A percentile compares a stretch with the other conserved stretches of the same genome.
These are phyloP conservation scores for Leptinotarsa haldemani DNA, from an alignment of 2,888 invertebrate genomes.

Conservation along the genomic window DNA sequence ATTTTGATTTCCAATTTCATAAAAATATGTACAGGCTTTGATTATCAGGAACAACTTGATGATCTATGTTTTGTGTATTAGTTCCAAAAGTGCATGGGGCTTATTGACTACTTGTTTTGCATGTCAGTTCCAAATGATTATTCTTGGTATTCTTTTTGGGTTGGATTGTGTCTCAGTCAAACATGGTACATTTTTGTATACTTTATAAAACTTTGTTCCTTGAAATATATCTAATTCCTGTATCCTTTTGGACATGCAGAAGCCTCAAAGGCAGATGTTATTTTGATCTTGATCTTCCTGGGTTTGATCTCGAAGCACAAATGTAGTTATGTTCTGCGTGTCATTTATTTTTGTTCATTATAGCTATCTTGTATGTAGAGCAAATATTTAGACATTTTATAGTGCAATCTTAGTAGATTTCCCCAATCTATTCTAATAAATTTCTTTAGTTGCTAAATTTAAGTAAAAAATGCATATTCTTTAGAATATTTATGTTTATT, in stretches of 20 bases:
- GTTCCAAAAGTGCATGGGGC: slow-evolving; percentile 61
- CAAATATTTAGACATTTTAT: slow-evolving; percentile 56
- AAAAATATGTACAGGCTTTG: slow-evolving; percentile 34
- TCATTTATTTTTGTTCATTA: slow-evolving; percentile 46
- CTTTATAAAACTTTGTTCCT: slow-evolving; percentile 44
- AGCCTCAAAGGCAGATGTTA: slow-evolving; percentile 56
- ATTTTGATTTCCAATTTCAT: neutral
- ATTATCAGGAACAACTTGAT: slow-evolving; percentile 36
- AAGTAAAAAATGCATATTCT: slow-evolving; percentile 45
- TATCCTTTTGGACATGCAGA: slow-evolving; percentile 48
- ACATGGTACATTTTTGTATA: slow-evolving; percentile 41
- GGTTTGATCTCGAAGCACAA: slow-evolving; percentile 65
- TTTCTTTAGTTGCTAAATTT: slow-evolving; percentile 38
- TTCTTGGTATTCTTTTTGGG: slow-evolving; percentile 63
- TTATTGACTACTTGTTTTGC: slow-evolving; percentile 58
- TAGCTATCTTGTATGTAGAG: slow-evolving; percentile 56
- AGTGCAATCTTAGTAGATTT: slow-evolving; percentile 53
- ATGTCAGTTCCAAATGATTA: slow-evolving; percentile 49
- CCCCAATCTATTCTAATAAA: slow-evolving; percentile 38
- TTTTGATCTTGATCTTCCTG: slow-evolving; percentile 65
- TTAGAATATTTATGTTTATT: slow-evolving; percentile 31
- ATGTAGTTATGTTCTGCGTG: slow-evolving; percentile 50
- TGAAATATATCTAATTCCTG: slow-evolving; percentile 41
- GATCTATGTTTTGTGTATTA: slow-evolving; percentile 57
- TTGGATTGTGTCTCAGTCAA: slow-evolving; percentile 56